These are phyloP conservation scores for Coleophora flavipennella DNA, from an alignment of 2,888 invertebrate species.

Conservation along the genomic window DNA sequence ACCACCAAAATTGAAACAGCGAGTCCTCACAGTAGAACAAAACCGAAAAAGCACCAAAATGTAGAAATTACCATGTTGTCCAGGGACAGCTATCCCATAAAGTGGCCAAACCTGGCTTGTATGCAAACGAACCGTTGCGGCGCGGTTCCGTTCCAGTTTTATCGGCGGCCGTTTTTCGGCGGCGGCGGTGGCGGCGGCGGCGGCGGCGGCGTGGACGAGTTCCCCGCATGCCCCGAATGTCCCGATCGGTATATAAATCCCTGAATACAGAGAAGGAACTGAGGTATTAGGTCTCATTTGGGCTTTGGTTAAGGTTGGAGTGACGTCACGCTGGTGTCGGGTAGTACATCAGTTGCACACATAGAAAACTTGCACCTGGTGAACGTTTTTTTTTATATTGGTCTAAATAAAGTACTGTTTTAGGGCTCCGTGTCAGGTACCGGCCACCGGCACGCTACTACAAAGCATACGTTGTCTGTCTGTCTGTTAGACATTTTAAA, in stretches of 20 bases:
- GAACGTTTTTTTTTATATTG: too few species aligned
- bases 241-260: conserved; percentile 28
- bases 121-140: conserved; percentile 20
- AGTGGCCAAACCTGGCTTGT: conserved; percentile 20
- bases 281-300: neutral
- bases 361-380: too few species aligned
- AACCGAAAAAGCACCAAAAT: too few species aligned
- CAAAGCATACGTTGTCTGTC: too few species aligned
- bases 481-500: too few species aligned
- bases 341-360: neutral
- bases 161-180: conserved; percentile 28
- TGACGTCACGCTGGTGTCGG: neutral
- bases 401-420: too few species aligned
- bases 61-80: conserved; percentile 10
- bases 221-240: conserved; percentile 27
- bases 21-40: too few species aligned
- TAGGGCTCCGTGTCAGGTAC: too few species aligned
- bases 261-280: conserved; percentile 1
- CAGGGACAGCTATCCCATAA: conserved; percentile 20
- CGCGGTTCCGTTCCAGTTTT: conserved; percentile 15
- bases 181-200: conserved; percentile 10
- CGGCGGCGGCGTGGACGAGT: conserved; percentile 10
- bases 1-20: too few species aligned
- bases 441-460: too few species aligned
- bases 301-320: neutral